These are phyloP conservation scores for Chironex yamaguchii DNA, from an alignment of 30 jellyfish, hydroid and myxozoan species.

Conservation along the genomic window DNA sequence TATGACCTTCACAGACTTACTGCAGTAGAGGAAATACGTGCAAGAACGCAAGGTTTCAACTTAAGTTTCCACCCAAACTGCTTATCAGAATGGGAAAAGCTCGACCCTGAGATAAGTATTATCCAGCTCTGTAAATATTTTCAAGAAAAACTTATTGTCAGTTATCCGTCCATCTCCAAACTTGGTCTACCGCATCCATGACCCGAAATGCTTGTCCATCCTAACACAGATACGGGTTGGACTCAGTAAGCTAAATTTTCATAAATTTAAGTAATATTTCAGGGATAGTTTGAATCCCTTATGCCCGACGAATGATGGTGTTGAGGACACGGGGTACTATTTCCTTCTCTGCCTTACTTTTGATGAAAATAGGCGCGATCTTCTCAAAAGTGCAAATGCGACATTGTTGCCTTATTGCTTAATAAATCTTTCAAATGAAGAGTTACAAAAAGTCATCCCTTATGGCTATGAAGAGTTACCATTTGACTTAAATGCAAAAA, in stretches of 20 bases:
- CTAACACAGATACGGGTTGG: constrained; percentile 39
- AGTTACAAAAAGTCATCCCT: neutral
- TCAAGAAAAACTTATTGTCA: constrained; percentile 34
- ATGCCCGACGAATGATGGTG: constrained; percentile 22
- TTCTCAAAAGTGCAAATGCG: neutral
- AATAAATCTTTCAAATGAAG: neutral
- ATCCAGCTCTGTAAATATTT: constrained; percentile 48
- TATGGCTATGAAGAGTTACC: constrained; percentile 27
- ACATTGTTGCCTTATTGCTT: neutral
- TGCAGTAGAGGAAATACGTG: too few relatives aligned
- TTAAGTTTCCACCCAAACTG: constrained; percentile 54
- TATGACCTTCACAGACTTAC: too few relatives aligned
- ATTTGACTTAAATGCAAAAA: neutral
- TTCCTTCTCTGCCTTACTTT: constrained; percentile 13
- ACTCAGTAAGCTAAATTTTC: constrained; percentile 34
- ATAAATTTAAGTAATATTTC: constrained; percentile 5
- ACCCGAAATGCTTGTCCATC: constrained; percentile 35
- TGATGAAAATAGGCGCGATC: constrained; percentile 23
- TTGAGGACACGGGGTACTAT: constrained; percentile 18
- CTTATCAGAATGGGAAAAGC: constrained; percentile 48
- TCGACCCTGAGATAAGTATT: constrained; percentile 26
- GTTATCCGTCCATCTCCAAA: constrained; percentile 36
- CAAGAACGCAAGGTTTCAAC: constrained; percentile 21
- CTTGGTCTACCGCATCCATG: constrained; percentile 52
- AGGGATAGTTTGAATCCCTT: constrained; percentile 2